Percentiles rank a stretch among this genome's conserved stretches.
phyloP scores from a whole-genome alignment of 2,113 vertebrate genomes.

The Hiodon alosoides region DNA sequence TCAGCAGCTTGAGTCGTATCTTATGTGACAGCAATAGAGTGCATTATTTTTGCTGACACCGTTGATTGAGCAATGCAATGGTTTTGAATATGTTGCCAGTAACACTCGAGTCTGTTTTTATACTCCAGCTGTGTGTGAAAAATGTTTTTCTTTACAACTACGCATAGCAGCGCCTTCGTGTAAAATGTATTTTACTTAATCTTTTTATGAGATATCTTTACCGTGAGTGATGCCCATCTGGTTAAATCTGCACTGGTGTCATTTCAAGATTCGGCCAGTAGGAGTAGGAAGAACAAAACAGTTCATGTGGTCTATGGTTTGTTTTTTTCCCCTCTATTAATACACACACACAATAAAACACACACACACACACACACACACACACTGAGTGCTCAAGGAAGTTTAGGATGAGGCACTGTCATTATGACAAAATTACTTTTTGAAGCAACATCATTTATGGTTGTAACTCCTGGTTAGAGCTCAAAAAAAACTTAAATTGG shows the following conservation, averaged over 20 bases:
- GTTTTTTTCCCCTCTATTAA: too few species aligned
- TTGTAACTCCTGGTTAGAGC: too few species aligned
- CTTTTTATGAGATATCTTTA: constrained; percentile 46
- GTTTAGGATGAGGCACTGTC: constrained; percentile 13
- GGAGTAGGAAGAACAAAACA: constrained; percentile 33
- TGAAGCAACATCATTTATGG: background rate
- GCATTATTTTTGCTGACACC: constrained; percentile 8
- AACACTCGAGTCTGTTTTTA: constrained; percentile 29
- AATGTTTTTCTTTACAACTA: constrained; percentile 20
- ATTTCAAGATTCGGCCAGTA: constrained; percentile 29
- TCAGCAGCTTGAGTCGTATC: background rate
- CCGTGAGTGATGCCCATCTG: constrained; percentile 41
- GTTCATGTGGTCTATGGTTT: constrained; percentile 39
- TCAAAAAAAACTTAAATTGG: too few species aligned
- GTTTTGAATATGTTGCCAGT: constrained; percentile 29
- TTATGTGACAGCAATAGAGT: constrained; percentile 3
- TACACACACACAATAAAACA: constrained; percentile 35
- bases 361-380: constrained; percentile 30
- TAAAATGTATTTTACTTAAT: constrained; percentile 49
- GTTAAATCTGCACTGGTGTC: constrained; percentile 41
- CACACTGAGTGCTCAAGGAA: constrained; percentile 17
- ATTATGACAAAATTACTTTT: background rate
- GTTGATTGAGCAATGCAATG: background rate
- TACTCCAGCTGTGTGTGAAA: constrained; percentile 23
- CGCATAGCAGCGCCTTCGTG: constrained; percentile 22